A percentile compares a stretch with the other conserved stretches of the same genome.
Conservation (phyloP, 2,888 invertebrate species). For the Xestoiulus laeticollis region DNA sequence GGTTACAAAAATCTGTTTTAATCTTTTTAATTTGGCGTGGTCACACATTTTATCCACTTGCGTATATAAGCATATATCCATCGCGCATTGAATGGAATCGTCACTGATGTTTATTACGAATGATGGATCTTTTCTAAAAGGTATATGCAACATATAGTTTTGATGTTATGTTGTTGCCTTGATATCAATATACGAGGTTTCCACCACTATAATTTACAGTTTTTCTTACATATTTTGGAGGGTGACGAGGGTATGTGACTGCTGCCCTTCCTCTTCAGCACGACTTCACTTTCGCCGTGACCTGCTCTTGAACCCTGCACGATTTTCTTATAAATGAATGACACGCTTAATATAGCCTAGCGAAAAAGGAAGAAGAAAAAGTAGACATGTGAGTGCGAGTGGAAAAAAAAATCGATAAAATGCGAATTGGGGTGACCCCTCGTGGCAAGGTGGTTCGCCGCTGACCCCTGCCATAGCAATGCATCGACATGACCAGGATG, state of each 20-base stretch:
- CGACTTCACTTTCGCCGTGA: neutral
- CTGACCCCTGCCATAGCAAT: neutral
- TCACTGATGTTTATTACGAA: no score
- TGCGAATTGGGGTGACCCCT: slow-evolving; percentile 20
- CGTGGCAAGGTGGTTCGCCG: neutral
- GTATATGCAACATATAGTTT: neutral
- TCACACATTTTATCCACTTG: no score
- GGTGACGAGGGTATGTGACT: neutral
- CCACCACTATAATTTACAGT: neutral
- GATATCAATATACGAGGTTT: neutral
- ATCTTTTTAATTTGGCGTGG: no score
- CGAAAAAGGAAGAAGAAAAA: neutral
- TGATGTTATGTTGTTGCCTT: neutral
- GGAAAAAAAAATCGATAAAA: slow-evolving; percentile 5
- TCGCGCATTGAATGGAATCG: no score
- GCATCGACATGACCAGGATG: neutral
- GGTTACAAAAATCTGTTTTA: no score
- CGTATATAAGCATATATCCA: no score
- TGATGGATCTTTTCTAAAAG: no score
- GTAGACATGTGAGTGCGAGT: no score
- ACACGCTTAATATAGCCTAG: slow-evolving; percentile 20
- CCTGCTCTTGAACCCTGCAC: neutral
- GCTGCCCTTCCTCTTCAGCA: slow-evolving; percentile 1
- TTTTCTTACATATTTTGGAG: neutral
- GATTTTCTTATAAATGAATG: slow-evolving; percentile 28